Percentiles rank a stretch among this genome's conserved stretches.
Conservation (phyloP, 1,140 invertebrate species). For the Adelges cooleyi region DNA sequence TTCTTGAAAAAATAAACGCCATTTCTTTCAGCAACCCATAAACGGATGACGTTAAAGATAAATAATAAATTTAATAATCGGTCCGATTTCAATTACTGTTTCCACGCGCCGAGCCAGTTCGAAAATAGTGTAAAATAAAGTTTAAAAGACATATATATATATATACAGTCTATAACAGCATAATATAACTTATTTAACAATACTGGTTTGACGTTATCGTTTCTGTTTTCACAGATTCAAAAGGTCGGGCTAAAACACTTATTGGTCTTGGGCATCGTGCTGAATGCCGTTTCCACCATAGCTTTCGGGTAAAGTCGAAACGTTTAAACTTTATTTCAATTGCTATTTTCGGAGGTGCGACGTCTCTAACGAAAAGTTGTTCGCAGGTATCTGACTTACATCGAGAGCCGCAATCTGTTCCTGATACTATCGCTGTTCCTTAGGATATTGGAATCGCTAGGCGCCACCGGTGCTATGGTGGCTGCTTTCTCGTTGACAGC, state of each 20-base stretch:
- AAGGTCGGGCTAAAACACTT: conserved; percentile 46
- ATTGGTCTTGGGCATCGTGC: conserved; percentile 46
- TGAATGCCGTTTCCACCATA: conserved; percentile 41
- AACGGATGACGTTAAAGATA: too few species aligned
- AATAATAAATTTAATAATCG: too few species aligned
- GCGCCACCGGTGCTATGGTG: conserved; percentile 50
- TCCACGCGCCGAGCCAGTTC: too few species aligned
- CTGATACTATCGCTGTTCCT: conserved; percentile 48
- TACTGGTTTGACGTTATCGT: too few species aligned
- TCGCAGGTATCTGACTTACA: conserved; percentile 44
- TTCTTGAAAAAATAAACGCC: too few species aligned
- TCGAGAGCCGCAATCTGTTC: conserved; percentile 43
- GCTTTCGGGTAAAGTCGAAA: conserved; percentile 43
- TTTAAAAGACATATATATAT: too few species aligned
- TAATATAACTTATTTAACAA: too few species aligned
- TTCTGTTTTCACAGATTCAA: conserved; percentile 39
- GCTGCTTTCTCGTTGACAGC: conserved; percentile 52
- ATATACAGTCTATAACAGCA: too few species aligned
- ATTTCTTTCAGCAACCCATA: too few species aligned
- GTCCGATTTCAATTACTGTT: too few species aligned
- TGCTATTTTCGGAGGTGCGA: too few species aligned
- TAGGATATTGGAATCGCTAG: conserved; percentile 49
- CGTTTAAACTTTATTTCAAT: not conserved
- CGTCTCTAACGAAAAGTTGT: not conserved
- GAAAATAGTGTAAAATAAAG: too few species aligned